phyloP scores from a whole-genome alignment of 2,888 invertebrate species.

The Caenorhabditis sp. region DNA sequence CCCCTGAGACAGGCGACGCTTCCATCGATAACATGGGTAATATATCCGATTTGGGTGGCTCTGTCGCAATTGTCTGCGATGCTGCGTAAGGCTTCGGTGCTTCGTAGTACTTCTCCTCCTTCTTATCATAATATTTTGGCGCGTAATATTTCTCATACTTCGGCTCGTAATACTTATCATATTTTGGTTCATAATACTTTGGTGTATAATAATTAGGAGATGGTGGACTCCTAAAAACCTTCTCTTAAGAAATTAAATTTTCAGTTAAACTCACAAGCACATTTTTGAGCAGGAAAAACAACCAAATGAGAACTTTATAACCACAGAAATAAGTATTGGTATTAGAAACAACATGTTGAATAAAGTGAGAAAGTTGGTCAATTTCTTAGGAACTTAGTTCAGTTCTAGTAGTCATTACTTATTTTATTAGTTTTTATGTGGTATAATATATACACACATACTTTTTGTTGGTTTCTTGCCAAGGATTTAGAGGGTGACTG shows the following conservation, averaged over 20 bases:
- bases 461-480: no score
- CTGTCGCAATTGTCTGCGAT: background rate
- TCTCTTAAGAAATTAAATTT: background rate
- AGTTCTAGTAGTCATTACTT: background rate
- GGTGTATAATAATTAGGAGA: background rate
- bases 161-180: background rate
- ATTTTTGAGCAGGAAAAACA: background rate
- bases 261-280: background rate
- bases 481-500: no score
- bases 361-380: no score
- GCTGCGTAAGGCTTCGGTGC: background rate
- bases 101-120: background rate
- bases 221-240: background rate
- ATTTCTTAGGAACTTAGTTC: background rate
- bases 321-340: background rate
- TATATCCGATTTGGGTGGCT: background rate
- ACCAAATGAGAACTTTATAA: background rate
- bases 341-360: background rate
- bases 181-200: background rate
- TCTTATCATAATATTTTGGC: no score
- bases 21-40: background rate
- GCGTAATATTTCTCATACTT: background rate
- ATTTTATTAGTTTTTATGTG: background rate
- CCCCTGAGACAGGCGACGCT: background rate
- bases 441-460: no score